Evolutionary conservation across 2,888 invertebrate species (phyloP).

Genomic region (Standfussiana lucernea): DNA sequence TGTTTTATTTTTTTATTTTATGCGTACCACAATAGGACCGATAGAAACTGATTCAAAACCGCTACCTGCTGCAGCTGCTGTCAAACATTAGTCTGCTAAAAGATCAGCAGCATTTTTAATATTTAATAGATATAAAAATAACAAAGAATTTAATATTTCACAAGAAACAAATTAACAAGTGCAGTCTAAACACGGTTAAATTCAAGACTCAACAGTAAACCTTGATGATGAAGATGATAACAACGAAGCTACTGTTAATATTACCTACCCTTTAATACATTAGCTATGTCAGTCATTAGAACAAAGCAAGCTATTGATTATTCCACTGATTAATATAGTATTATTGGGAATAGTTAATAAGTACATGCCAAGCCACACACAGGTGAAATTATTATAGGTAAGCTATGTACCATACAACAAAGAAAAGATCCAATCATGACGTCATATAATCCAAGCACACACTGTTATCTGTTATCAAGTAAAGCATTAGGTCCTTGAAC

Average conservation of each 20-base stretch:
- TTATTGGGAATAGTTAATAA: neutral
- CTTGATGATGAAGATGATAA: neutral
- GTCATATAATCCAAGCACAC: conserved; percentile 56
- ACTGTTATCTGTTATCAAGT: conserved; percentile 58
- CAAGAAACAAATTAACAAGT: neutral
- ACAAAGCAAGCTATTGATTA: neutral
- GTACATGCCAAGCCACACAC: neutral
- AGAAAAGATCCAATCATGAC: conserved; percentile 39
- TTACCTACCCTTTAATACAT: neutral
- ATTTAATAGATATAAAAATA: neutral
- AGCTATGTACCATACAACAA: neutral
- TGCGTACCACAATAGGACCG: neutral
- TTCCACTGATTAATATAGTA: neutral
- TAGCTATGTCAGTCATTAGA: neutral
- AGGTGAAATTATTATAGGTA: neutral
- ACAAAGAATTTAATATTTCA: neutral
- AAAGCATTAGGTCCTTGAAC: conserved; percentile 60
- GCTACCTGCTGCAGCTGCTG: neutral
- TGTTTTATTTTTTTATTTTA: no score
- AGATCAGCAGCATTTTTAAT: no score
- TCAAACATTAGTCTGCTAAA: neutral
- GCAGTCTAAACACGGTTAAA: neutral
- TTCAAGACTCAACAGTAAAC: neutral
- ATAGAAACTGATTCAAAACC: neutral
- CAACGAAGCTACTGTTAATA: neutral